These are phyloP conservation scores for Hydrolagus colliei DNA, from an alignment of 2,797 vertebrate genomes.

Conservation along the genomic window DNA sequence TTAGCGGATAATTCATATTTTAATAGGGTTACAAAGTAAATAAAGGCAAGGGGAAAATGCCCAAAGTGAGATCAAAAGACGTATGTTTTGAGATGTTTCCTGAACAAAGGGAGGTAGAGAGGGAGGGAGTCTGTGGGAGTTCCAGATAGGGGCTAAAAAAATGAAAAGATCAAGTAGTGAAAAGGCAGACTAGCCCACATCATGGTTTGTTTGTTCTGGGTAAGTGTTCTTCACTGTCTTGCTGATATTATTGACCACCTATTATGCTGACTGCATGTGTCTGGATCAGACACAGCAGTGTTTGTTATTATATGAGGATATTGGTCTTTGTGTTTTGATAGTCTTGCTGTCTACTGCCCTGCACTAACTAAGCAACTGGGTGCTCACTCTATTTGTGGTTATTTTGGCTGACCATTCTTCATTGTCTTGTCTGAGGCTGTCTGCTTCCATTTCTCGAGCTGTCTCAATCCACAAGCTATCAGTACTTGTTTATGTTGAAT, in stretches of 20 bases:
- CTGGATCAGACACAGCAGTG: not conserved
- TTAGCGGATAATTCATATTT: too few relatives aligned
- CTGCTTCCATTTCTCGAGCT: not conserved
- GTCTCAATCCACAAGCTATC: too few relatives aligned
- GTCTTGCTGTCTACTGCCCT: not conserved
- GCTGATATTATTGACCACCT: not conserved
- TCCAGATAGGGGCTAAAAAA: not conserved
- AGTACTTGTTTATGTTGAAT: not conserved
- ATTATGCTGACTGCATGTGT: not conserved
- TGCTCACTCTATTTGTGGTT: not conserved
- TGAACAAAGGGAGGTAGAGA: too few relatives aligned
- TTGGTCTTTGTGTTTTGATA: not conserved
- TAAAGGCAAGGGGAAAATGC: too few relatives aligned
- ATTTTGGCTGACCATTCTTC: not conserved
- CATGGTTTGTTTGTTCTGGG: not conserved
- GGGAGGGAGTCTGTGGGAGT: too few relatives aligned
- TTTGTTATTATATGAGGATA: not conserved
- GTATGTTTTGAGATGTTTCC: too few relatives aligned
- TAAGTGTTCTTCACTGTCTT: not conserved
- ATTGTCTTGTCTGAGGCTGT: not conserved
- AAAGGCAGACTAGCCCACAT: not conserved
- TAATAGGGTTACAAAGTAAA: too few relatives aligned
- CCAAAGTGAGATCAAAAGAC: too few relatives aligned
- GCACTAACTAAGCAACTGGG: not conserved
- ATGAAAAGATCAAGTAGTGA: not conserved